These are phyloP conservation scores for Allacma fusca DNA, from an alignment of 2,888 invertebrate species.

Conservation along the genomic window DNA sequence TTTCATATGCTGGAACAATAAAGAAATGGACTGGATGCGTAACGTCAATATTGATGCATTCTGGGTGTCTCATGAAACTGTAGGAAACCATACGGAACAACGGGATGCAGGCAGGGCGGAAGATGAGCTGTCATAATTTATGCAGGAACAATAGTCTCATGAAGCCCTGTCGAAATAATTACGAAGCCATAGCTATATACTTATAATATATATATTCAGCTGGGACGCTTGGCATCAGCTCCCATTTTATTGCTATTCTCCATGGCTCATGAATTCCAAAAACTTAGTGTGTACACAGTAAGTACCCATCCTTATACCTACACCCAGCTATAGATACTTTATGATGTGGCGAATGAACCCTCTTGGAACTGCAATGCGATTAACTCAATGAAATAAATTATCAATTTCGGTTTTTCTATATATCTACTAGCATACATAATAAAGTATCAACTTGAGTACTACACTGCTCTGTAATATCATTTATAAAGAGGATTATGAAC, in stretches of 20 bases:
- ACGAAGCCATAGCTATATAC: neutral
- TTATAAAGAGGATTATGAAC: too few species aligned
- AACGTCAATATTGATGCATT: constrained; percentile 11
- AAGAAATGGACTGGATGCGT: neutral
- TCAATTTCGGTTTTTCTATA: constrained; percentile 14
- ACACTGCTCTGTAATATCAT: neutral
- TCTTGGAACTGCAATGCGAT: constrained; percentile 15
- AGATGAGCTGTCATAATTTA: constrained; percentile 21
- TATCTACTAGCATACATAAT: too few species aligned
- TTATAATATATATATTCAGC: neutral
- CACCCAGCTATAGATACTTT: too few species aligned
- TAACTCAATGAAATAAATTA: constrained; percentile 24
- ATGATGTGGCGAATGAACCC: neutral
- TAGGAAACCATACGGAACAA: constrained; percentile 10
- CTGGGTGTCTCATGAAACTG: constrained; percentile 1
- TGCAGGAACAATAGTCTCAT: constrained; percentile 22
- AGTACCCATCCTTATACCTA: too few species aligned
- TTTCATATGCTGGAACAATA: neutral
- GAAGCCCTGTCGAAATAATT: constrained; percentile 16
- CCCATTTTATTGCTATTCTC: constrained; percentile 2
- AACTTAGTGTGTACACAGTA: neutral
- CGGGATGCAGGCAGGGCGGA: constrained; percentile 10
- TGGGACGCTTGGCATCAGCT: neutral
- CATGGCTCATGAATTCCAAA: constrained; percentile 23
- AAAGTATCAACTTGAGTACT: neutral